Evolutionary conservation across 1,140 invertebrate genomes (phyloP).

Genomic region (Anadara kagoshimensis): DNA sequence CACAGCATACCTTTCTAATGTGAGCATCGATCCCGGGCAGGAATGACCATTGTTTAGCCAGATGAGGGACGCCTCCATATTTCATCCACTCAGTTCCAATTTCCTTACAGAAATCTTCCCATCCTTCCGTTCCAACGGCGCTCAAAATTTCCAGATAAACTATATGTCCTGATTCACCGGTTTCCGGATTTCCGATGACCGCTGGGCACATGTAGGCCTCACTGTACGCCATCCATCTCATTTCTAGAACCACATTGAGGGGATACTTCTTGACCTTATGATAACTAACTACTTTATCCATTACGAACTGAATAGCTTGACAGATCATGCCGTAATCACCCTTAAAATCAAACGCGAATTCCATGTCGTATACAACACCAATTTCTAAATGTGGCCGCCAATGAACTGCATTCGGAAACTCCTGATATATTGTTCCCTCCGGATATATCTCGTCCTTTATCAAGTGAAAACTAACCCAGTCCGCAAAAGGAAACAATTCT

Average conservation of each 20-base stretch:
- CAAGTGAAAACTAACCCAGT: conserved; percentile 11
- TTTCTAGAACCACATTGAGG: conserved; percentile 5
- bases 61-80: conserved; percentile 11
- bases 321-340: conserved; percentile 10
- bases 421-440: conserved; percentile 3
- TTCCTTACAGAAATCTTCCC: conserved; percentile 12
- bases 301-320: conserved; percentile 19
- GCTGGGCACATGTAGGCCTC: conserved; percentile 8
- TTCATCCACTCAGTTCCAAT: conserved; percentile 10
- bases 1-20: background rate
- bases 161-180: conserved; percentile 13
- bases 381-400: conserved; percentile 3
- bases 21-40: background rate
- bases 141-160: conserved; percentile 14
- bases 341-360: conserved; percentile 19
- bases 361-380: conserved; percentile 2
- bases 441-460: conserved; percentile 19
- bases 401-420: conserved; percentile 30
- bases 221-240: conserved; percentile 24
- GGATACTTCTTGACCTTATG: conserved; percentile 22
- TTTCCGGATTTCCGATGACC: background rate
- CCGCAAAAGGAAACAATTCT: background rate
- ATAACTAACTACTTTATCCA: conserved; percentile 19
- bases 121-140: background rate
- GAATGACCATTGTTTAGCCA: conserved; percentile 13